Percentiles rank a stretch among this genome's conserved stretches.
Conservation (phyloP, 37 sponge, comb jelly and placozoan species). For the Oscarella lobularis region DNA sequence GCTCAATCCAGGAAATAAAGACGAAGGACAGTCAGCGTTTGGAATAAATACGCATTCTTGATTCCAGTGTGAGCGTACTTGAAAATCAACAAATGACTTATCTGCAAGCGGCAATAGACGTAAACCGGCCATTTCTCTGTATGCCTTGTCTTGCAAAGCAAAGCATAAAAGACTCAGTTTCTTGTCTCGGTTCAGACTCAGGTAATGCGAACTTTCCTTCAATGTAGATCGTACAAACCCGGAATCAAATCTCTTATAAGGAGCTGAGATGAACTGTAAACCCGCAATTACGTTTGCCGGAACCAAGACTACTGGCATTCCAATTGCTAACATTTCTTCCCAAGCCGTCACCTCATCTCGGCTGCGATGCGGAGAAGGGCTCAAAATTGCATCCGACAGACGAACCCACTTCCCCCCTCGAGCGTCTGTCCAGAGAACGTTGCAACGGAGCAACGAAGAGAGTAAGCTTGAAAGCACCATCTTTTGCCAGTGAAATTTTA, state of each 20-base stretch:
- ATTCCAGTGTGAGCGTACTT: not conserved
- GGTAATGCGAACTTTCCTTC: not conserved
- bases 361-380: conserved; percentile 23
- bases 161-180: not conserved
- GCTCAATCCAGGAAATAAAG: not conserved
- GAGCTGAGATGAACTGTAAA: not conserved
- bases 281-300: not conserved
- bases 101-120: not conserved
- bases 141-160: not conserved
- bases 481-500: not conserved
- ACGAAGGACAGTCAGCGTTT: not conserved
- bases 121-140: not conserved
- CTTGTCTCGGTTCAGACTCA: not conserved
- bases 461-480: not conserved
- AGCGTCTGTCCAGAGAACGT: too few species aligned
- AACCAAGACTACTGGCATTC: not conserved
- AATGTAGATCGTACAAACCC: not conserved
- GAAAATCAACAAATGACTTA: not conserved
- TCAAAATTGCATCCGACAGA: too few species aligned
- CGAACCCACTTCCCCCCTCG: too few species aligned
- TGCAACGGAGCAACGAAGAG: too few species aligned
- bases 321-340: not conserved
- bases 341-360: not conserved
- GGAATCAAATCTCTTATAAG: not conserved
- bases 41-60: not conserved